Conservation (phyloP, 2,113 vertebrate genomes). For the Pseudopipra pipra region DNA sequence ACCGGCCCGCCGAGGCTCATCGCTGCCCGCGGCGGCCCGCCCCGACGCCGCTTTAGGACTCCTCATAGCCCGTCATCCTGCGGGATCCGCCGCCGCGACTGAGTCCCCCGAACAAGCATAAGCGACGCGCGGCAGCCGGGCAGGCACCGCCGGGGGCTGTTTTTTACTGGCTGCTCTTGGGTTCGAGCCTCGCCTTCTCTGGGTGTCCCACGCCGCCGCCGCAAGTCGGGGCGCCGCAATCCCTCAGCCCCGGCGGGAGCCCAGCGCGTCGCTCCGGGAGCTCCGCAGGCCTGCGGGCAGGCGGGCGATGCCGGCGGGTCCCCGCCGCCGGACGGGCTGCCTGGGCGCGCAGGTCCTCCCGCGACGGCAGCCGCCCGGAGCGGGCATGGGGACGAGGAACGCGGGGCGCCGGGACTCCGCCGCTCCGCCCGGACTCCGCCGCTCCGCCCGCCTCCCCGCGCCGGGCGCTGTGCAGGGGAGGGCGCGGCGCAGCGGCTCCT, state of each 20-base stretch:
- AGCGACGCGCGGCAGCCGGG: background rate
- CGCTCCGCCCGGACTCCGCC: background rate
- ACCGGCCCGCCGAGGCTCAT: background rate
- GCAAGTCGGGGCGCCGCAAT: background rate
- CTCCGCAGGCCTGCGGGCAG: background rate
- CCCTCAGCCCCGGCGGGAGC: background rate
- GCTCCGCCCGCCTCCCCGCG: background rate
- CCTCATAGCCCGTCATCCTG: background rate
- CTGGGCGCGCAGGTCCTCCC: background rate
- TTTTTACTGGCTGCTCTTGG: background rate
- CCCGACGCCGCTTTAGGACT: background rate
- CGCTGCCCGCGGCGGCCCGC: background rate
- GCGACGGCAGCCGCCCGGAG: background rate
- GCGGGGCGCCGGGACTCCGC: background rate
- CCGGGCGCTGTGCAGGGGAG: background rate
- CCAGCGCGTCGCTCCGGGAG: background rate
- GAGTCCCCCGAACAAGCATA: background rate
- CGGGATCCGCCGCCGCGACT: background rate
- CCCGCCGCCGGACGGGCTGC: background rate
- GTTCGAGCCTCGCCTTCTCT: background rate
- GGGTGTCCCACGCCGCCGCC: background rate
- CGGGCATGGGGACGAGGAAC: background rate
- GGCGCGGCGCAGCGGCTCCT: background rate
- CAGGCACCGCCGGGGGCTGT: background rate
- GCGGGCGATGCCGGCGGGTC: background rate